A percentile compares a stretch with the other conserved stretches of the same genome.
These are phyloP conservation scores for Taphrorychus bicolor DNA, from an alignment of 2,888 invertebrate genomes.

Conservation along the genomic window DNA sequence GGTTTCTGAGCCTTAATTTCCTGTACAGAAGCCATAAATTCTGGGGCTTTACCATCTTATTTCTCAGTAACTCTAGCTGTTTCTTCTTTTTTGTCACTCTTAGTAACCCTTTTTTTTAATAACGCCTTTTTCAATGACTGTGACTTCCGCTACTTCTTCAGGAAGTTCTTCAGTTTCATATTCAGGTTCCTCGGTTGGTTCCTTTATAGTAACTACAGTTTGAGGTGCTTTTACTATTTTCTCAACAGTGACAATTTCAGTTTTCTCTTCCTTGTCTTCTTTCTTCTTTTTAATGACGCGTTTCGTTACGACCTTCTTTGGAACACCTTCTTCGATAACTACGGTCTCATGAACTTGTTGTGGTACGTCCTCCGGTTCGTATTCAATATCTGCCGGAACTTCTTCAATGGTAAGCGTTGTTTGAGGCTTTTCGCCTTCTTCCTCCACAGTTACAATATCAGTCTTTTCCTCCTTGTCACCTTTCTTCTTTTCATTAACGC, in stretches of 20 bases:
- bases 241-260: constrained; percentile 47
- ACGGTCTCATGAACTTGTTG: constrained; percentile 43
- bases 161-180: constrained; percentile 49
- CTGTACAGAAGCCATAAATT: constrained; percentile 53
- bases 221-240: constrained; percentile 58
- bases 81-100: constrained; percentile 51
- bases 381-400: constrained; percentile 51
- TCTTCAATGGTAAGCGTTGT: constrained; percentile 58
- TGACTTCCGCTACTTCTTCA: constrained; percentile 45
- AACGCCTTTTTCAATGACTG: constrained; percentile 55
- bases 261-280: constrained; percentile 55
- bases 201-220: constrained; percentile 44
- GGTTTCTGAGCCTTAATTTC: constrained; percentile 41
- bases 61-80: constrained; percentile 61
- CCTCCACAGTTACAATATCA: constrained; percentile 51
- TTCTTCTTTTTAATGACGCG: constrained; percentile 57
- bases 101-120: constrained; percentile 55
- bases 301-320: constrained; percentile 53
- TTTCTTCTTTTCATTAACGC: constrained; percentile 49
- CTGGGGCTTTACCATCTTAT: constrained; percentile 55
- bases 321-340: constrained; percentile 54
- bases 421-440: constrained; percentile 58
- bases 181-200: constrained; percentile 15
- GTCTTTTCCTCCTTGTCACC: constrained; percentile 54
- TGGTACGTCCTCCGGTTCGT: constrained; percentile 46